Conservation (phyloP, 37 sponge, comb jelly and placozoan species). For the Chondrosia reniformis region DNA sequence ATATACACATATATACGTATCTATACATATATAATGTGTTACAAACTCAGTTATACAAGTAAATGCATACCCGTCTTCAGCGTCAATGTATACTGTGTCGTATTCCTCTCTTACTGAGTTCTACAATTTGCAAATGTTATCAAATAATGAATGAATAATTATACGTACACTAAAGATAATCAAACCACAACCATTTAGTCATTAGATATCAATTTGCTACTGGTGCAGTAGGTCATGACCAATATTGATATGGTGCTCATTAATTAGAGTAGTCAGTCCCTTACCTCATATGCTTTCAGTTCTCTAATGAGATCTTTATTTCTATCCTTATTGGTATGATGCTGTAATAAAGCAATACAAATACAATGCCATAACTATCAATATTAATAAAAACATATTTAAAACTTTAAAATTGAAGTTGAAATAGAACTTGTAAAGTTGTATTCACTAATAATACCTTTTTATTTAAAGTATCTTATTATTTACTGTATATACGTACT, state of each 20-base stretch:
- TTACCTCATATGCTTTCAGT: constrained; percentile 69
- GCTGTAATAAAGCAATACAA: constrained; percentile 20
- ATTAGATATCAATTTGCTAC: no score
- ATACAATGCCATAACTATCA: no score
- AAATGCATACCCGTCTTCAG: constrained; percentile 8
- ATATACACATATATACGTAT: neutral
- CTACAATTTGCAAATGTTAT: neutral
- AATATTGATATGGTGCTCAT: no score
- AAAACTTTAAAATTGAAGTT: no score
- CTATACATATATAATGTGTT: neutral
- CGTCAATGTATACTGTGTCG: constrained; percentile 15
- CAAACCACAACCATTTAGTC: no score
- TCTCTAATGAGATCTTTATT: constrained; percentile 63
- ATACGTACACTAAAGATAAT: neutral
- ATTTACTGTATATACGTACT: no score
- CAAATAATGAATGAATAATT: neutral
- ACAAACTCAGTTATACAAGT: neutral
- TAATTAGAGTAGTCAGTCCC: no score
- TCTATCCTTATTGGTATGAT: constrained; percentile 43
- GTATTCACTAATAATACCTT: no score
- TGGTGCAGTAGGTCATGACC: no score
- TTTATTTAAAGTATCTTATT: no score
- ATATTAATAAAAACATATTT: no score
- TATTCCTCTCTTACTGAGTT: constrained; percentile 5
- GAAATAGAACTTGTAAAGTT: no score